Evolutionary conservation across 2,888 invertebrate species (phyloP), one percentile per base, ranked within the genome.

Genomic region (Eudiplozoon nipponicum): DNA sequence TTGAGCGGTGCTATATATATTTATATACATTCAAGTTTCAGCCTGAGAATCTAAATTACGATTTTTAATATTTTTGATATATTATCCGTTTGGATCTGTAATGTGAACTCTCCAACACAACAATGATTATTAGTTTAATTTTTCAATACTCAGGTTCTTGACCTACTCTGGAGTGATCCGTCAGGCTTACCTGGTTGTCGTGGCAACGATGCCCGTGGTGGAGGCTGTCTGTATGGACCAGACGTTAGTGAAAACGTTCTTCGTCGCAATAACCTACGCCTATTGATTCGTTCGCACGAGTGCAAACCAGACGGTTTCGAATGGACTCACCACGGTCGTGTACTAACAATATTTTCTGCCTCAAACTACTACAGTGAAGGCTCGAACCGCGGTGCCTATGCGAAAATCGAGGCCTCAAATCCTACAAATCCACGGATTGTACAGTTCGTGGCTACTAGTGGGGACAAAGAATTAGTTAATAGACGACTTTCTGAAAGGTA

Each of bases 291-390:
- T 38, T 80, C 78, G 5, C 81, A 81, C 55, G 80, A 81, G 56
- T 81, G 81, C 59, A 81, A 80, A 60, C 70, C 71, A 2, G 77
- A 77, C 36, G 81, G 81, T 11, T 78, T 75, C 54, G 80, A 81
- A 60, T 67, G 74, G 48, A 65, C 69, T 38, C 81, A 81, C 51
- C 68, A 71, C 54, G 70, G 71, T 51, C 71, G 76, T 76, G 74
- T 77, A 38, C 68, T 84, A 50, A 81, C 81, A 31, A 72, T 84
- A 49, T 84, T 84, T 61, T 81, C 81, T 1, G 81, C 81, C 2
- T 81, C 81, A n/a, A 81, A 80, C 60, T 84, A 84, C 59, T 84
- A 84, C 60, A 80, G 80, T 53, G 65, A 74, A 46, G 80, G 78
- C 3, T 77, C 76, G 23, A 80, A 80, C 57, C 74, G 76, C 51